These are phyloP conservation scores for Drosophila oshimai DNA, from an alignment of 1,140 invertebrate species.

Conservation along the genomic window DNA sequence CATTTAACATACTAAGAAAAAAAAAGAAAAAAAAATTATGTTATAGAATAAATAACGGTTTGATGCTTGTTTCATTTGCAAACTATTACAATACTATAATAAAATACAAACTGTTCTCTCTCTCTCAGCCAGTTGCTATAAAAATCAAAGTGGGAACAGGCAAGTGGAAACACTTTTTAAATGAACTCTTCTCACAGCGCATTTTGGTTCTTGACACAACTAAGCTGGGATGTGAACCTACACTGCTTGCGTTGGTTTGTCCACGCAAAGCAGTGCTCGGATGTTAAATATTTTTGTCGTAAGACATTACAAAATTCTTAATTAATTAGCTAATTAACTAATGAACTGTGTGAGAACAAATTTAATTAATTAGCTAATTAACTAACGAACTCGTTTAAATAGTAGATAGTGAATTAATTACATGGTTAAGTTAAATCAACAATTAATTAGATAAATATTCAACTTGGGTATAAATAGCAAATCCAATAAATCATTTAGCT, in stretches of 20 bases:
- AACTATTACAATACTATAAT: slow-evolving; percentile 58
- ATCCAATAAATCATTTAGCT: background rate
- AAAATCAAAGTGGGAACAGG: background rate
- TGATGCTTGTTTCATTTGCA: slow-evolving; percentile 8
- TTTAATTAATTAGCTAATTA: background rate
- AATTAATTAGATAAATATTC: background rate
- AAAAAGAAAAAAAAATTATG: slow-evolving; percentile 14
- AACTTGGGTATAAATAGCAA: background rate
- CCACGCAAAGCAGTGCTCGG: background rate
- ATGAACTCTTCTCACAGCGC: background rate
- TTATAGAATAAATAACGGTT: slow-evolving; percentile 38
- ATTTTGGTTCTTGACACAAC: too few relatives aligned
- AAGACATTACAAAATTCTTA: background rate
- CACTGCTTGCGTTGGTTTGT: background rate
- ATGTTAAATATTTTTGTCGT: background rate
- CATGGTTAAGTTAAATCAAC: background rate
- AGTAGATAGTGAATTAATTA: background rate
- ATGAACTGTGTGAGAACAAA: too few relatives aligned
- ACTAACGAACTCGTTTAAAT: background rate
- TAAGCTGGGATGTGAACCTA: background rate
- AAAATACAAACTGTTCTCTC: slow-evolving; percentile 55
- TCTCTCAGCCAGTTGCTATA: background rate
- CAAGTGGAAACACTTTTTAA: background rate
- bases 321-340: slow-evolving; percentile 1
- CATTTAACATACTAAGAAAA: slow-evolving; percentile 11